Conservation (phyloP, 2,888 invertebrate genomes). For the Hoplodrina ambigua region DNA sequence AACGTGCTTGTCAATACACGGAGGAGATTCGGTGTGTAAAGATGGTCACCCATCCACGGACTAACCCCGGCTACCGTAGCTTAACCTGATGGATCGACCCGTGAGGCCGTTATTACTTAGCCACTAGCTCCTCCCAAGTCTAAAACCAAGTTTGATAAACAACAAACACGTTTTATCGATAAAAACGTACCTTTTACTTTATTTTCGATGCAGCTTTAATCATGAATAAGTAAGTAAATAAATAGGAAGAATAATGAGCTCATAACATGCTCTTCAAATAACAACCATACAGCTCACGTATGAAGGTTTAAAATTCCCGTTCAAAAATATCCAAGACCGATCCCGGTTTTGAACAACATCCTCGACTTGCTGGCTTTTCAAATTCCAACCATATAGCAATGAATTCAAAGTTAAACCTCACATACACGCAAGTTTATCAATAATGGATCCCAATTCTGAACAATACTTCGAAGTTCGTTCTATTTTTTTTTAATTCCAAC, state of each 20-base stretch:
- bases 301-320: slow-evolving; percentile 14
- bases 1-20: too few species aligned
- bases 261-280: background rate
- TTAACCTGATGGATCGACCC: too few species aligned
- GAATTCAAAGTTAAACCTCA: slow-evolving; percentile 9
- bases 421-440: background rate
- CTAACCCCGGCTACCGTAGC: too few species aligned
- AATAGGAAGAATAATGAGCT: slow-evolving; percentile 23
- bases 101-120: too few species aligned
- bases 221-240: slow-evolving; percentile 21
- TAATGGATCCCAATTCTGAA: slow-evolving; percentile 2
- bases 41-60: too few species aligned
- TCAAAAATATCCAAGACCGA: background rate
- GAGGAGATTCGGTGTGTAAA: too few species aligned
- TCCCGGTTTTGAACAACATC: slow-evolving; percentile 10
- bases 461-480: background rate
- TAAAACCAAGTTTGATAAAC: slow-evolving; percentile 17
- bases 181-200: background rate
- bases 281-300: background rate
- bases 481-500: background rate
- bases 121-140: background rate
- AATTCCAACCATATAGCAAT: slow-evolving; percentile 16
- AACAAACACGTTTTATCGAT: background rate
- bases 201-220: slow-evolving; percentile 11
- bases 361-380: background rate